These are phyloP conservation scores for Sebastes hubbsi DNA, from an alignment of 2,797 vertebrate genomes.

Conservation along the genomic window DNA sequence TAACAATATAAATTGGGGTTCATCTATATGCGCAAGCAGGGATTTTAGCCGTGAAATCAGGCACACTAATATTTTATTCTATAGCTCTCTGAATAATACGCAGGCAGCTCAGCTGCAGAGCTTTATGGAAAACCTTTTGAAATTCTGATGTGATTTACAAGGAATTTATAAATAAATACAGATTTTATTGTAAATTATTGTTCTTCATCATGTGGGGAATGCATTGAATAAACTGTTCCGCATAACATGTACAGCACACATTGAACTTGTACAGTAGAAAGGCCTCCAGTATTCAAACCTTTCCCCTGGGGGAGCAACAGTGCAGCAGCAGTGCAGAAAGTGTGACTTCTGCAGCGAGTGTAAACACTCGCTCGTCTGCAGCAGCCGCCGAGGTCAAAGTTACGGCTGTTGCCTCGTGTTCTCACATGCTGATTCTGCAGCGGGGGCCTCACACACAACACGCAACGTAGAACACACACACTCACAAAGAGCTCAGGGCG, in stretches of 20 bases:
- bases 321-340: slow-evolving; percentile 4
- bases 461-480: slow-evolving; percentile 28
- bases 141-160: slow-evolving; percentile 58
- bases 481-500: slow-evolving; percentile 48
- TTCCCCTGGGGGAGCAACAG: slow-evolving; percentile 35
- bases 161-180: slow-evolving; percentile 56
- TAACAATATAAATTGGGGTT: slow-evolving; percentile 76
- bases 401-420: slow-evolving; percentile 62
- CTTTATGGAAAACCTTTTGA: slow-evolving; percentile 35
- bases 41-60: slow-evolving; percentile 64
- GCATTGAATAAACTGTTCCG: slow-evolving; percentile 25
- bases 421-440: slow-evolving; percentile 72
- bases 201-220: slow-evolving; percentile 37
- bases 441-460: slow-evolving; percentile 50
- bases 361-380: slow-evolving; percentile 35
- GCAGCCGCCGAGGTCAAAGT: slow-evolving; percentile 66
- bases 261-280: background rate
- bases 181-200: slow-evolving; percentile 56
- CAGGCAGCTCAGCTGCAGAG: slow-evolving; percentile 32
- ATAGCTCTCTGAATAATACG: slow-evolving; percentile 48
- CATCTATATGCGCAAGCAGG: slow-evolving; percentile 72
- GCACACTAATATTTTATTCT: slow-evolving; percentile 65
- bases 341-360: slow-evolving; percentile 5
- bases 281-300: background rate
- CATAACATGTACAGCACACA: background rate